These are phyloP conservation scores for Ceraclea dissimilis DNA, from an alignment of 2,888 invertebrate species.

Conservation along the genomic window DNA sequence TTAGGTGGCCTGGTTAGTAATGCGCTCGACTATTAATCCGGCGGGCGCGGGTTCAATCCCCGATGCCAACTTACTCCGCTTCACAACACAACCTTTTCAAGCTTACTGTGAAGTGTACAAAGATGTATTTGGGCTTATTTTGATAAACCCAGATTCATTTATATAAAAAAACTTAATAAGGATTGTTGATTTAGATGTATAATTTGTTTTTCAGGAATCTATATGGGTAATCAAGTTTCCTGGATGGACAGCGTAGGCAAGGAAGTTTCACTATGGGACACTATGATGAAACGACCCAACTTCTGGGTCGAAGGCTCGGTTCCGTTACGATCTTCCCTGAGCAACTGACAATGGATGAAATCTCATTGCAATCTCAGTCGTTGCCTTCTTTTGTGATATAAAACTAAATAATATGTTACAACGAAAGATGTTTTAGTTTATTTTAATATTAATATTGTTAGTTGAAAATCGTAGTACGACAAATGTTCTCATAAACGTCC, in stretches of 20 bases:
- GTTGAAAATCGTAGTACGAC: too few relatives aligned
- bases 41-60: too few relatives aligned
- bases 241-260: conserved; percentile 95
- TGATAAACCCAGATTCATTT: too few relatives aligned
- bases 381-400: conserved; percentile 4
- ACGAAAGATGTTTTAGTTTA: neutral
- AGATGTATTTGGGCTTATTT: too few relatives aligned
- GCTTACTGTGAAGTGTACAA: too few relatives aligned
- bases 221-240: conserved; percentile 76
- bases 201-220: conserved; percentile 58
- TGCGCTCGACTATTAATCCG: too few relatives aligned
- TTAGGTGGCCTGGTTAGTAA: too few relatives aligned
- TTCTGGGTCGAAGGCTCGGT: conserved; percentile 96
- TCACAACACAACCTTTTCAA: too few relatives aligned
- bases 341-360: conserved; percentile 31
- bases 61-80: too few relatives aligned
- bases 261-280: conserved; percentile 86
- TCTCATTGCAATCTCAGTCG: neutral
- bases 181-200: too few relatives aligned
- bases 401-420: neutral
- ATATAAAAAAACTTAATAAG: too few relatives aligned
- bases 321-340: conserved; percentile 70
- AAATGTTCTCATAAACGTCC: neutral
- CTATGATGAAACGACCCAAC: conserved; percentile 88
- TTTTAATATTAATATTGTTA: neutral